Percentiles rank a stretch among this genome's conserved stretches.
These are phyloP conservation scores for Litocranius walleri DNA, from an alignment of 2,113 vertebrate genomes.

Conservation along the genomic window DNA sequence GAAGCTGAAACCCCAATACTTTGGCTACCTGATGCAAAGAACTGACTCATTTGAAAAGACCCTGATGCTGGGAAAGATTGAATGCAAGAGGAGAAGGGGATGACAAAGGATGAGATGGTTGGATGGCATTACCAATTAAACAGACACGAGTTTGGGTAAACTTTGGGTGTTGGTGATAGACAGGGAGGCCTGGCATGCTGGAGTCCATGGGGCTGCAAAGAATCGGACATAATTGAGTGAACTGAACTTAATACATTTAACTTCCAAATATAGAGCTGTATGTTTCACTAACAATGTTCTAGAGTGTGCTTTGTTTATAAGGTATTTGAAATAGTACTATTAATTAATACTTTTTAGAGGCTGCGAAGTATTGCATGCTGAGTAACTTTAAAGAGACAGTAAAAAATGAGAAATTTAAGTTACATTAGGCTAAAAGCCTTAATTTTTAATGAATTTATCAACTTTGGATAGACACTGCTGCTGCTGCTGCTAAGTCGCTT, in stretches of 20 bases:
- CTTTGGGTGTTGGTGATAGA: fast-evolving
- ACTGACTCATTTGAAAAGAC: not conserved
- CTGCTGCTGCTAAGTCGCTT: too few species aligned
- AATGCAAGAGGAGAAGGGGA: not conserved
- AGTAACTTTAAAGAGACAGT: not conserved
- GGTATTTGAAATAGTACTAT: not conserved
- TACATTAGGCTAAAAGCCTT: not conserved
- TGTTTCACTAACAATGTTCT: not conserved
- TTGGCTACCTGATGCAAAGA: not conserved
- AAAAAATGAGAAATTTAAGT: not conserved
- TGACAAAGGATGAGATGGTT: not conserved
- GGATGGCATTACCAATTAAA: not conserved
- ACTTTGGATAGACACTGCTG: too few species aligned
- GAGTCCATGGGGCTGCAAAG: not conserved
- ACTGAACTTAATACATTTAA: not conserved
- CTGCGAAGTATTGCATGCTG: not conserved
- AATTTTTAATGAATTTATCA: not conserved
- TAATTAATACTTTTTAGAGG: not conserved
- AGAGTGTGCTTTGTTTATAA: not conserved
- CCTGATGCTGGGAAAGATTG: not conserved
- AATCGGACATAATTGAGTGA: not conserved
- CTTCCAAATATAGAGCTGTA: not conserved
- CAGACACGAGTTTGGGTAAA: not conserved
- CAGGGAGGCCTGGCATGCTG: not conserved
- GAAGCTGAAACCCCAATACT: not conserved